Conservation (phyloP, 2,797 vertebrate genomes). For the Aldrovandia affinis region DNA sequence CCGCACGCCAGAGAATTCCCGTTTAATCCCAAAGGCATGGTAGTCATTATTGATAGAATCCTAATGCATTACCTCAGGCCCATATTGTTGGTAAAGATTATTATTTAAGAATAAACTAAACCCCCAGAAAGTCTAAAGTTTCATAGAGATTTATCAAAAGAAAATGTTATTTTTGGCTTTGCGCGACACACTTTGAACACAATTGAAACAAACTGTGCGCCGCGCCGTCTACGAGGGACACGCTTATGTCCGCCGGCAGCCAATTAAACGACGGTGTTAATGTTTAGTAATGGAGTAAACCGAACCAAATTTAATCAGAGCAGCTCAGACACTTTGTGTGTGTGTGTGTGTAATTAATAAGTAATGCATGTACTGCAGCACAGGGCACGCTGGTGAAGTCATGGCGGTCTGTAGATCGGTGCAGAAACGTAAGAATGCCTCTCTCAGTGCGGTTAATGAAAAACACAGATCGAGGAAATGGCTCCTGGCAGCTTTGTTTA, state of each 20-base stretch:
- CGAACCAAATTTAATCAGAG: conserved; percentile 43
- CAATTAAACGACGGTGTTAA: conserved; percentile 46
- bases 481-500: conserved; percentile 11
- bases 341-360: conserved; percentile 25
- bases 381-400: conserved; percentile 1
- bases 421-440: neutral
- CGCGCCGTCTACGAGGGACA: conserved; percentile 43
- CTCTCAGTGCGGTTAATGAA: neutral
- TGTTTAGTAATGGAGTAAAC: conserved; percentile 32
- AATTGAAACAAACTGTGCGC: conserved; percentile 69
- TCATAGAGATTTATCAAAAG: conserved; percentile 78
- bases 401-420: neutral
- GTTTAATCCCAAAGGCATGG: conserved; percentile 76
- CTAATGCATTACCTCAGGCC: conserved; percentile 78
- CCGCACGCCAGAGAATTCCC: conserved; percentile 67
- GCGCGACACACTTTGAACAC: conserved; percentile 69
- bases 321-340: conserved; percentile 43
- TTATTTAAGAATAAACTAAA: conserved; percentile 80
- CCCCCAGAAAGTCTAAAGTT: conserved; percentile 67
- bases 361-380: conserved; percentile 43
- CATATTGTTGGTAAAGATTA: conserved; percentile 80
- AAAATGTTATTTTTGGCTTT: conserved; percentile 81
- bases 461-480: neutral
- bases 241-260: conserved; percentile 52
- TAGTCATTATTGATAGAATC: conserved; percentile 78